Evolutionary conservation across 2,797 vertebrate species (phyloP).

Genomic region (Anableps anableps): DNA sequence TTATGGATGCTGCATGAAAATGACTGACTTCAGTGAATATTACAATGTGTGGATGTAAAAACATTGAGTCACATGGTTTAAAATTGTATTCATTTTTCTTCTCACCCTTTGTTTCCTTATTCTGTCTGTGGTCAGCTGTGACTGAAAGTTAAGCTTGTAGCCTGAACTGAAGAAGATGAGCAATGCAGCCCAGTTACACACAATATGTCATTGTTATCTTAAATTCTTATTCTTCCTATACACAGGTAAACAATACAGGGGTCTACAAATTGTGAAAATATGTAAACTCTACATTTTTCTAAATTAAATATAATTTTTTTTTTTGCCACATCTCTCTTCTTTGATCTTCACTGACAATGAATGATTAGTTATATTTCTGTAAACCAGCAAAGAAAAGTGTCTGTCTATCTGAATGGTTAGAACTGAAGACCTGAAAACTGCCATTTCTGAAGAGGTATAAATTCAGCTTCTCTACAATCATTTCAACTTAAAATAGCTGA

Average conservation of each 20-base stretch:
- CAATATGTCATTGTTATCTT: not conserved
- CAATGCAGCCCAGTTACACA: not conserved
- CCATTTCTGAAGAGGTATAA: not conserved
- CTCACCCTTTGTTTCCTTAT: slow-evolving; percentile 58
- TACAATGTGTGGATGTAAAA: slow-evolving; percentile 66
- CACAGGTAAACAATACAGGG: not conserved
- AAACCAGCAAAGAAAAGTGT: not conserved
- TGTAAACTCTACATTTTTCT: not conserved
- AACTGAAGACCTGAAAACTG: not conserved
- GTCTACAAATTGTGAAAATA: not conserved
- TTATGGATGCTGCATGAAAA: slow-evolving; percentile 78
- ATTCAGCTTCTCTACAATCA: not conserved
- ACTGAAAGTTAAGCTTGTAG: slow-evolving; percentile 31
- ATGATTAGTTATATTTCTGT: not conserved
- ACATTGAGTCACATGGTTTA: slow-evolving; percentile 53
- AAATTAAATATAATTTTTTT: not conserved
- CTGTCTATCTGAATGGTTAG: not conserved
- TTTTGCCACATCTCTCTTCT: not conserved
- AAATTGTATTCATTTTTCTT: slow-evolving; percentile 49
- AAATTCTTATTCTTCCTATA: not conserved
- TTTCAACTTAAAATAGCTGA: not conserved
- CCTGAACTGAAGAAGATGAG: not conserved
- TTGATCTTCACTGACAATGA: not conserved
- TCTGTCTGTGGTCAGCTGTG: slow-evolving; percentile 46
- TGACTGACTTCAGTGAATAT: slow-evolving; percentile 75